phyloP scores from a whole-genome alignment of 2,888 invertebrate species.

The Apamea anceps region DNA sequence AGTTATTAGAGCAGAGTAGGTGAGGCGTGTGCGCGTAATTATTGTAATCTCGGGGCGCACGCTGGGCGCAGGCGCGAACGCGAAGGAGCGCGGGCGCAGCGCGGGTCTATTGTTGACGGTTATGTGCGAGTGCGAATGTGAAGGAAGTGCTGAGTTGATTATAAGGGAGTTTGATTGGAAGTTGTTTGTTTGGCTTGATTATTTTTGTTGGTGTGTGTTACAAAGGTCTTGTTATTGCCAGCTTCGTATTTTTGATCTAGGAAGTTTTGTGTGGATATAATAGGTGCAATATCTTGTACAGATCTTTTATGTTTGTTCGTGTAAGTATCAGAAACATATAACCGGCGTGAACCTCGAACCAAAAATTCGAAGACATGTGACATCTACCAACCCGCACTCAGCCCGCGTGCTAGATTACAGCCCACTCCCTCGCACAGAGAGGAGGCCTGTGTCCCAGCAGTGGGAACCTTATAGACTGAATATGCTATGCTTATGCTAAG shows the following conservation, averaged over 20 bases:
- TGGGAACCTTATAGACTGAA: too few relatives aligned
- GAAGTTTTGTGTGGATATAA: not conserved
- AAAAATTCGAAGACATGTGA: too few relatives aligned
- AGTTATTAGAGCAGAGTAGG: slow-evolving; percentile 86
- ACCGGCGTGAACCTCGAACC: too few relatives aligned
- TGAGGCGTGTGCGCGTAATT: slow-evolving; percentile 87
- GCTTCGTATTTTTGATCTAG: not conserved
- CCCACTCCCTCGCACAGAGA: too few relatives aligned
- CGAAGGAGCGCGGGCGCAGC: slow-evolving; percentile 65
- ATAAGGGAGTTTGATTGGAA: slow-evolving; percentile 27
- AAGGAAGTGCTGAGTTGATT: slow-evolving; percentile 48
- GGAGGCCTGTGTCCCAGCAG: too few relatives aligned
- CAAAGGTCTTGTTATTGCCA: not conserved
- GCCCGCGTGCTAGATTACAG: too few relatives aligned
- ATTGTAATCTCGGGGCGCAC: slow-evolving; percentile 85
- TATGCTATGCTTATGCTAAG: not conserved
- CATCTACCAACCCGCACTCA: too few relatives aligned
- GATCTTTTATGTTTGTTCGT: not conserved
- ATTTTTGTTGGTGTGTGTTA: not conserved
- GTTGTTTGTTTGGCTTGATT: slow-evolving; percentile 20
- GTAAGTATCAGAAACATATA: too few relatives aligned
- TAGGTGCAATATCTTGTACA: not conserved
- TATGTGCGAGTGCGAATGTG: slow-evolving; percentile 42
- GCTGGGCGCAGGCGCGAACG: slow-evolving; percentile 65
- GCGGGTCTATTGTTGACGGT: slow-evolving; percentile 63